Evolutionary conservation across 2,888 invertebrate genomes (phyloP), one percentile per base, ranked within the genome.

Genomic region (Mythimna ferrago): DNA sequence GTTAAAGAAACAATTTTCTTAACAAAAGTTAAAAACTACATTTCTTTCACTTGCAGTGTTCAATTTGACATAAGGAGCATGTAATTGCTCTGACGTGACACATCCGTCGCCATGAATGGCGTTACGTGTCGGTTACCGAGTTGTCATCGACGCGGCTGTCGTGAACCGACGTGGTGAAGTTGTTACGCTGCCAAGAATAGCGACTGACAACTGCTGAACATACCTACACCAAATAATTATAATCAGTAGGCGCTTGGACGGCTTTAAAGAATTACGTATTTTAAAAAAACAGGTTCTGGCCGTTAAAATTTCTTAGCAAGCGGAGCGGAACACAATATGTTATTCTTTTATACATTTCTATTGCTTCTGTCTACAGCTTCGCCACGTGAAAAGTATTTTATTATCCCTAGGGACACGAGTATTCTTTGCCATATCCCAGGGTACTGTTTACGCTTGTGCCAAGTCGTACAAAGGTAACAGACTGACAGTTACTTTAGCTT

Each of bases 161-260:
- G 60, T 19, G 58, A 26, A 32, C 41, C 10, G 54, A 61, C 67
- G 71, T 70, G 82, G 54, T 35, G 58, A 70, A 58, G 56, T 81
- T 66, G 83, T 71, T 62, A 48, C 80, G 76, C 44, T 71, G 80
- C 80, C 83, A 75, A 75, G 71, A 81, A 80, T 62, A 71, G n/a
- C 62, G 6, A 44, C 56, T 21, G 56, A 73, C 75, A 70, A 74
- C 81, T 80, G 62, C 38, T 58, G n/a, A 70, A 57, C 69, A 60
- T 74, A 76, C 76, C 63, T 63, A 67, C 48, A 48, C 41, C 58
- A 65, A 78, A 78, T 79, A 64, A 82, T 82, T 71, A 69, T 64
- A 58, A 80, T 70, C 67, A 73, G 64, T 63, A 54, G 63, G 74
- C 80, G 74, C 58, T 76, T 58, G 16, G 48, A 35, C 35, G 26